phyloP scores from a whole-genome alignment of 1,140 invertebrate species.

The Drosophila nigromelanica region DNA sequence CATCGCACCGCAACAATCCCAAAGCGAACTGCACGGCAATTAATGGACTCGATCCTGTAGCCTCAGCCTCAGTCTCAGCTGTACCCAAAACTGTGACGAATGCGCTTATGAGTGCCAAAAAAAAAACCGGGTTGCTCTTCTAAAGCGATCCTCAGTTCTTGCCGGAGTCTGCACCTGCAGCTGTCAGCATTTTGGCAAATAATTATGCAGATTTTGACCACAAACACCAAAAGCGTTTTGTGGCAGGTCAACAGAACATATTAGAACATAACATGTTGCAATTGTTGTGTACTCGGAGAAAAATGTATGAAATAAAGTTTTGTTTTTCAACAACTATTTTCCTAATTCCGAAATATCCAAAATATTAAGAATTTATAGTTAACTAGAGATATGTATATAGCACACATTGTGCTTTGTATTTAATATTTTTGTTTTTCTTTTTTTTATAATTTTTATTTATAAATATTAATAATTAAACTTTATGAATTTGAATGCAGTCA shows the following conservation, averaged over 20 bases:
- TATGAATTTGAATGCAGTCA: no score
- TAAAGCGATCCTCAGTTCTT: no score
- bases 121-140: no score
- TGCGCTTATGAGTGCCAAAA: constrained; percentile 54
- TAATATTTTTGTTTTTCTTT: no score
- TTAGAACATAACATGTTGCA: background rate
- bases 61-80: constrained; percentile 38
- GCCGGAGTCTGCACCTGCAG: constrained; percentile 52
- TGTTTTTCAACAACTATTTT: no score
- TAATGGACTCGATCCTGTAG: constrained; percentile 51
- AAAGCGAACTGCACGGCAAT: constrained; percentile 65
- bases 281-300: background rate
- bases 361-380: no score
- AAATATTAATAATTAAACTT: no score
- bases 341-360: no score
- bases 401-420: no score
- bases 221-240: constrained; percentile 52
- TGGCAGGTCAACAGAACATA: constrained; percentile 19
- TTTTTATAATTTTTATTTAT: no score
- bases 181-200: constrained; percentile 63
- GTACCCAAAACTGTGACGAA: constrained; percentile 61
- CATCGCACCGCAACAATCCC: constrained; percentile 23
- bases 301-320: background rate
- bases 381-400: no score
- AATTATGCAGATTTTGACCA: constrained; percentile 70